Evolutionary conservation across 2,797 vertebrate genomes (phyloP), one percentile per base, ranked within the genome.

Genomic region (Mormyrus proboscirostris): DNA sequence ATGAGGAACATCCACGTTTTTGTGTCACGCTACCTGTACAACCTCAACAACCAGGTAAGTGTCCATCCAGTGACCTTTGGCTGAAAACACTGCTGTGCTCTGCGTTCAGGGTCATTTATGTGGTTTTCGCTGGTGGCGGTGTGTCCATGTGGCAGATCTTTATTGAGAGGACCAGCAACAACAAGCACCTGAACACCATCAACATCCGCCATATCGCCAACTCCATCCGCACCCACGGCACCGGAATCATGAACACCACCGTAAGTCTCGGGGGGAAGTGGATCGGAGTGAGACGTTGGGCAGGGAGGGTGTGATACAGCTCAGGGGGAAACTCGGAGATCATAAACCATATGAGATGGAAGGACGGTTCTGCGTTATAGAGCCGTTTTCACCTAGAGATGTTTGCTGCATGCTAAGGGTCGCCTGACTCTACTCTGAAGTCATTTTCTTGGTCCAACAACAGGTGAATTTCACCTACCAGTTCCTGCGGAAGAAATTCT

Each of bases 1-100:
- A 99, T 99, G 99, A 98, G 99, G 94, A 99, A 99, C 94, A 99
- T 99, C 93, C 99, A 99, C 33, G 97, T 99, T 25, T 99, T 99
- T 95, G 99, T 99, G 79, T 99, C 98, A 0, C 97, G 98, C 89
- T 99, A 99, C 92, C 97, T 99, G 90, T 99, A 99, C 94, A 99
- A 99, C 94, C 97, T 99, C 89, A 99, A 99, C 95, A 99, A 99
- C 94, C 99, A 99, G 97, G 99, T 97, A 90, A 94, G 94, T 5
- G 41, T 14, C 38, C 49, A 4, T 73, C 57, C 8, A 12, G 8
- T 6, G 38, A 47, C 33, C 57, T 88, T 8, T 22, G 5, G 29
- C 29, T 29, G 29, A 29, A 29, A 29, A 29, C 29, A 29, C 29
- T 47, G 55, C 47, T 50, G 25, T 55, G 25, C 10, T 55, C 82